phyloP scores from a whole-genome alignment of 1,140 invertebrate genomes.

The Micrasema longulum region DNA sequence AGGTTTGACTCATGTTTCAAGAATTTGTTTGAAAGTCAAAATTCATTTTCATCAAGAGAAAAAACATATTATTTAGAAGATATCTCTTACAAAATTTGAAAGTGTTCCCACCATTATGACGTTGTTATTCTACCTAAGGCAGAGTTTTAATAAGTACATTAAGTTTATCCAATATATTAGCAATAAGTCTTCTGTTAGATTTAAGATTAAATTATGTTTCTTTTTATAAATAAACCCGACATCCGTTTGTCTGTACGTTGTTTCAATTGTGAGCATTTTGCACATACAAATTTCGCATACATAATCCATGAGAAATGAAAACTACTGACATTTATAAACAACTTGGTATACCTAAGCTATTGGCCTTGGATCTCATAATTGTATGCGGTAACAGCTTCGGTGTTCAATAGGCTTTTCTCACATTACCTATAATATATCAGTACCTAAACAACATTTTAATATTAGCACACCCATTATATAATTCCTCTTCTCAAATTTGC shows the following conservation, averaged over 20 bases:
- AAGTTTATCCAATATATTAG: slow-evolving; percentile 1
- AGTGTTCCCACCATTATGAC: background rate
- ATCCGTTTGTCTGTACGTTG: slow-evolving; percentile 5
- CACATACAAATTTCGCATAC: slow-evolving; percentile 19
- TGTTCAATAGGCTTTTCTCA: background rate
- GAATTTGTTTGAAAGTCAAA: background rate
- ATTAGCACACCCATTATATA: too few relatives aligned
- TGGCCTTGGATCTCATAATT: background rate
- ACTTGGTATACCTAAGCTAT: background rate
- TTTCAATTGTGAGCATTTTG: slow-evolving; percentile 17
- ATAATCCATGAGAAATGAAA: slow-evolving; percentile 4
- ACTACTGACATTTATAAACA: slow-evolving; percentile 19
- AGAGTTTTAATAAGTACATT: background rate
- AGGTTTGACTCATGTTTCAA: too few relatives aligned
- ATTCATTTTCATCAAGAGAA: background rate
- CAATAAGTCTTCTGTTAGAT: slow-evolving; percentile 1
- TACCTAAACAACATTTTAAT: too few relatives aligned
- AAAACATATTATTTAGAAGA: too few relatives aligned
- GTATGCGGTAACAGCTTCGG: background rate
- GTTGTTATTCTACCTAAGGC: slow-evolving; percentile 6
- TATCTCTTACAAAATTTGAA: background rate
- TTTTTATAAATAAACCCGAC: slow-evolving; percentile 19
- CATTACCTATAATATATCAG: background rate
- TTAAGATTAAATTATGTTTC: slow-evolving; percentile 16
- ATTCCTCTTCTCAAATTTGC: too few relatives aligned